Conservation (phyloP, 30 jellyfish, hydroid and myxozoan genomes). For the Cassiopea andromeda region DNA sequence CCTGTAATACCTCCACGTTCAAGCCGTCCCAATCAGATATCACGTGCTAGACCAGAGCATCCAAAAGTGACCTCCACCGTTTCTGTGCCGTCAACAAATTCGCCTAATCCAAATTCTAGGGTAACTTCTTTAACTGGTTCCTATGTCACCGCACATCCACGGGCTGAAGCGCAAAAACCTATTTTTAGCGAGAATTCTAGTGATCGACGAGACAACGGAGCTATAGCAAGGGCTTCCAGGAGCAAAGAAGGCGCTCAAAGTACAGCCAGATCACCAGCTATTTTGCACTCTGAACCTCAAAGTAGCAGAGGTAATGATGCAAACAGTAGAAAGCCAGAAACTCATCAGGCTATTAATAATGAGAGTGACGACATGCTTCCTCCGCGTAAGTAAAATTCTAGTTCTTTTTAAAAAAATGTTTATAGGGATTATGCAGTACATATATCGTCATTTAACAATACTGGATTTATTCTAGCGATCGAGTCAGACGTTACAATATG, state of each 20-base stretch:
- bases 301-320: slow-evolving; percentile 20
- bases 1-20: slow-evolving; percentile 67
- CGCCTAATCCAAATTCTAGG: not conserved
- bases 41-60: not conserved
- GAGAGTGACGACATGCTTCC: slow-evolving; percentile 54
- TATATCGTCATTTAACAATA: too few species aligned
- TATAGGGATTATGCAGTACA: not conserved
- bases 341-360: not conserved
- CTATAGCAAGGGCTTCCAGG: not conserved
- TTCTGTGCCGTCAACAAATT: not conserved
- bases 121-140: not conserved
- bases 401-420: not conserved
- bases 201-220: not conserved
- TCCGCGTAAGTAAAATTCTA: slow-evolving; percentile 43
- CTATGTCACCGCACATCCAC: not conserved
- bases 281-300: slow-evolving; percentile 40
- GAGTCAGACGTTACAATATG: too few species aligned
- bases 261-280: slow-evolving; percentile 37
- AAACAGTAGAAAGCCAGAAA: slow-evolving; percentile 1
- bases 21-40: slow-evolving; percentile 8
- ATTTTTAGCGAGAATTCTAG: not conserved
- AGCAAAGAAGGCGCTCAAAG: not conserved
- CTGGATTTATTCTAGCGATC: too few species aligned
- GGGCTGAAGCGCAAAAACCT: not conserved
- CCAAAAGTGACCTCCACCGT: not conserved